Evolutionary conservation across 2,113 vertebrate genomes (phyloP), one percentile per base, ranked within the genome.

Genomic region (Vulpes ferrilata): DNA sequence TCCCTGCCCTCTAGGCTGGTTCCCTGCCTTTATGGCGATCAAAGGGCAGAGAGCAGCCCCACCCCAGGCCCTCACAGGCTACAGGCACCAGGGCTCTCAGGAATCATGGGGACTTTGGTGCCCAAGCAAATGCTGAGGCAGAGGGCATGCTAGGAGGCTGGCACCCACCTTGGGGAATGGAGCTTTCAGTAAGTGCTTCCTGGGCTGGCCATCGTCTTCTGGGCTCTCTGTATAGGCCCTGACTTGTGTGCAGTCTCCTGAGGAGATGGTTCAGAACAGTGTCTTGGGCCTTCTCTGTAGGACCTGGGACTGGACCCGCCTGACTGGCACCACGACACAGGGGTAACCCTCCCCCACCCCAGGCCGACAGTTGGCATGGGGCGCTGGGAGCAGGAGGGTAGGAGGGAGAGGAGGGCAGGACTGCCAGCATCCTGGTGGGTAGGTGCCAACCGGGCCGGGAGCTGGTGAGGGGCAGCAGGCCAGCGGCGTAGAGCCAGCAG

Each of bases 351-450:
- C 98, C 98, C 98, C 98, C 98, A 98, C 69, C 96, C 78, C 55
- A 74, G 92, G 95, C 98, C 96, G 95, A 97, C 94, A 98, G 95
- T 97, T 98, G 98, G 98, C 98, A 98, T 97, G 69, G 95, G 97
- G 96, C 35, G 10, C 94, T 89, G 73, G 88, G 97, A 97, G 95
- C 97, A 98, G 97, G 97, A 93, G 97, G 93, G 96, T 88, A 92
- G 97, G 93, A 97, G 95, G 95, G 96, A 98, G 95, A 96, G 88
- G 95, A 97, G 97, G 94, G 96, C 98, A 97, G 94, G 95, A 97
- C 96, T 98, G 98, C 98, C 97, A 98, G 97, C 97, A 98, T 98
- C 97, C 98, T 98, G 98, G 97, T 98, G 98, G 97, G 98, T 97
- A 97, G 97, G 97, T 98, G 98, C 98, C 98, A 98, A 97, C 98